phyloP scores from a whole-genome alignment of 2,888 invertebrate species.

The Phalera bucephala region DNA sequence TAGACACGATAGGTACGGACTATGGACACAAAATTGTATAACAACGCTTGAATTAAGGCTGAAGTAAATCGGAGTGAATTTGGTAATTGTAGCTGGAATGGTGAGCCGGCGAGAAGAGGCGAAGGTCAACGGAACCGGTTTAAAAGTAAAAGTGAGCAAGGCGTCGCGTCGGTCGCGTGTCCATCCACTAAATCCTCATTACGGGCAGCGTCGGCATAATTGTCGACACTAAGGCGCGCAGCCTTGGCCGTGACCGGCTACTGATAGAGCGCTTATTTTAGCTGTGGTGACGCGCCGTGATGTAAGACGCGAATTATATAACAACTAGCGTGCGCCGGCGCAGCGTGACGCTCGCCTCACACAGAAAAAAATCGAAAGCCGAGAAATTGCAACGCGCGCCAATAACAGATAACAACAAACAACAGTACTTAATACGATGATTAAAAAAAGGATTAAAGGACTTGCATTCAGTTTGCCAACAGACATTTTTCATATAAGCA shows the following conservation, averaged over 20 bases:
- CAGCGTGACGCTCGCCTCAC: slow-evolving; percentile 38
- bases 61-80: slow-evolving; percentile 17
- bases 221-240: slow-evolving; percentile 68
- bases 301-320: slow-evolving; percentile 71
- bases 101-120: slow-evolving; percentile 33
- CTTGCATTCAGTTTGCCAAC: no score
- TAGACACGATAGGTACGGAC: slow-evolving; percentile 59
- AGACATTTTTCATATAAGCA: no score
- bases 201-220: slow-evolving; percentile 67
- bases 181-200: slow-evolving; percentile 81
- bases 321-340: slow-evolving; percentile 56
- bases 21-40: slow-evolving; percentile 23
- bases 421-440: no score
- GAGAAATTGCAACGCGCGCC: slow-evolving; percentile 54
- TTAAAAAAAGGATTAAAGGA: no score
- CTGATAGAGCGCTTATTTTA: slow-evolving; percentile 77
- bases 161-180: slow-evolving; percentile 57
- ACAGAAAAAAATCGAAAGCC: slow-evolving; percentile 75
- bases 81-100: slow-evolving; percentile 19
- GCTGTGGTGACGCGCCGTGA: slow-evolving; percentile 73
- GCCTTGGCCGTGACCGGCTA: slow-evolving; percentile 81
- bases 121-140: slow-evolving; percentile 73
- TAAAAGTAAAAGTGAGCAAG: slow-evolving; percentile 77
- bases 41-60: slow-evolving; percentile 29
- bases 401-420: slow-evolving; percentile 21